A percentile compares a stretch with the other conserved stretches of the same genome.
These are phyloP conservation scores for Zootoca vivipara DNA, from an alignment of 2,113 vertebrate species.

Conservation along the genomic window DNA sequence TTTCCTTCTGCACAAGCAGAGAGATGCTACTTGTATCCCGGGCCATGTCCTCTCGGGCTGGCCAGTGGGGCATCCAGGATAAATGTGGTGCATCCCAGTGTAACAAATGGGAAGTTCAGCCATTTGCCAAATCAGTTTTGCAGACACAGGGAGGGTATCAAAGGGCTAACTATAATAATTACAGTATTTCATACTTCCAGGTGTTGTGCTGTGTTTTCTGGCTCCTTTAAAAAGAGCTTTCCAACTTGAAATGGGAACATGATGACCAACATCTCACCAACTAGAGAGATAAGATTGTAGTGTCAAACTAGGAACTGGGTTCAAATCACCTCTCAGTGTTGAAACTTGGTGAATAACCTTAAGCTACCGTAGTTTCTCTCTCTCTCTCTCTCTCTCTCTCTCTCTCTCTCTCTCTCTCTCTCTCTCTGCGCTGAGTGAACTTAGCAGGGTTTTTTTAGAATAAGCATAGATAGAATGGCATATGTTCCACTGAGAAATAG, in stretches of 20 bases:
- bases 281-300: not conserved
- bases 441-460: no score
- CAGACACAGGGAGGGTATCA: no score
- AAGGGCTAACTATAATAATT: not conserved
- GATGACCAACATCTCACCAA: not conserved
- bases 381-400: not conserved
- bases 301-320: not conserved
- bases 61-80: not conserved
- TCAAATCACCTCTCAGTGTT: not conserved
- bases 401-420: not conserved
- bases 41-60: not conserved
- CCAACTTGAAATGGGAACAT: not conserved
- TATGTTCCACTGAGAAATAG: no score
- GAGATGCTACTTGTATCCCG: fast-evolving
- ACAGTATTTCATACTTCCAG: not conserved
- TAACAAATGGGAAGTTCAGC: not conserved
- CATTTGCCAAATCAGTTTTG: not conserved
- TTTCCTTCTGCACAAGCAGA: not conserved
- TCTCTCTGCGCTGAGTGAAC: not conserved
- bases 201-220: not conserved
- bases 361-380: no score
- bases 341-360: not conserved
- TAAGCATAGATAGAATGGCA: no score
- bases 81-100: no score
- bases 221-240: not conserved